Evolutionary conservation across 1,140 invertebrate genomes (phyloP).

Genomic region (Euura saliciscinereae): DNA sequence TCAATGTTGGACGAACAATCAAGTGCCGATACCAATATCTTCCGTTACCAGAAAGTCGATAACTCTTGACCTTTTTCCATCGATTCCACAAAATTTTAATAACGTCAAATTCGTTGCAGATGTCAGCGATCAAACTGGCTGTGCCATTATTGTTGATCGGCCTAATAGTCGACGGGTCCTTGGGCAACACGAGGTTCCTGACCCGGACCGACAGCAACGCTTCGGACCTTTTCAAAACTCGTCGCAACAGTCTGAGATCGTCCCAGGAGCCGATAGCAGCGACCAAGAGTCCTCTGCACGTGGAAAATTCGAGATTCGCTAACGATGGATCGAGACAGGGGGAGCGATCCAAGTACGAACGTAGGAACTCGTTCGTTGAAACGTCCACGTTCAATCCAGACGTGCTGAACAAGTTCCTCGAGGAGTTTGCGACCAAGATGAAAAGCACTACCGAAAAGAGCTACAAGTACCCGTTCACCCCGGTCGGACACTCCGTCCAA

Average conservation of each 20-base stretch:
- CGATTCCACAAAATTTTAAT: neutral
- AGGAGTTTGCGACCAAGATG: constrained; percentile 65
- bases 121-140: constrained; percentile 40
- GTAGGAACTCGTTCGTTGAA: constrained; percentile 42
- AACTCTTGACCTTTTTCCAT: too few relatives aligned
- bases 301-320: constrained; percentile 8
- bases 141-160: constrained; percentile 17
- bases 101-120: constrained; percentile 31
- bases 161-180: constrained; percentile 26
- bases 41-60: too few relatives aligned
- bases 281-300: constrained; percentile 24
- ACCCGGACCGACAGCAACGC: constrained; percentile 33
- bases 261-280: constrained; percentile 26
- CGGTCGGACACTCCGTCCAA: constrained; percentile 55
- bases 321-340: constrained; percentile 25
- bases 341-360: constrained; percentile 24
- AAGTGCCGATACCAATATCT: too few relatives aligned
- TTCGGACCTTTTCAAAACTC: constrained; percentile 32
- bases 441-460: constrained; percentile 49
- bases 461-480: constrained; percentile 54
- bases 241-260: constrained; percentile 24
- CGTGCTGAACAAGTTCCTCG: constrained; percentile 64
- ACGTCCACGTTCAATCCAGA: constrained; percentile 58
- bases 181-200: constrained; percentile 36
- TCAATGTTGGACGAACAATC: too few relatives aligned